Evolutionary conservation across 2,113 vertebrate species (phyloP).

Genomic region (Siphamia tubifer): DNA sequence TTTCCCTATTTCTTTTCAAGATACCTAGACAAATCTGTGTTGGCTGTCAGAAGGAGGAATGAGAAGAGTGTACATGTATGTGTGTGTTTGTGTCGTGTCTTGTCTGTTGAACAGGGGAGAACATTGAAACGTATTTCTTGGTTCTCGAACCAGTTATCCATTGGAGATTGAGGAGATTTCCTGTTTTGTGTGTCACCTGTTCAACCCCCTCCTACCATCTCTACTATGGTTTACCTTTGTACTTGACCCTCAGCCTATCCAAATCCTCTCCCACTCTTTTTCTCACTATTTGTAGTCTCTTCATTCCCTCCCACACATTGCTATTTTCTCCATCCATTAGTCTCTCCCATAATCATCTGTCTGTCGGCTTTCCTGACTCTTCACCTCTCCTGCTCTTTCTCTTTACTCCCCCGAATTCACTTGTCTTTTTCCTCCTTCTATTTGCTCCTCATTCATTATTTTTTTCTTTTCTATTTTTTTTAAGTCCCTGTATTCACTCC

Average conservation of each 20-base stretch:
- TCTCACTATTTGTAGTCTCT: conserved; percentile 3
- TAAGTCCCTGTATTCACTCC: conserved; percentile 31
- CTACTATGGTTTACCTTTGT: conserved; percentile 28
- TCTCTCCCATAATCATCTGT: conserved; percentile 33
- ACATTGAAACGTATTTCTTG: conserved; percentile 9
- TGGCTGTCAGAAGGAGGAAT: conserved; percentile 22
- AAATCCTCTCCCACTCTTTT: conserved; percentile 34
- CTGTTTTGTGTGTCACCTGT: conserved; percentile 7
- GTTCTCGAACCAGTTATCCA: conserved; percentile 34
- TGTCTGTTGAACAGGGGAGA: neutral
- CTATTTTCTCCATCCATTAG: conserved; percentile 27
- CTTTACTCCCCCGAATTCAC: conserved; percentile 34
- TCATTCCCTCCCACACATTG: conserved; percentile 10
- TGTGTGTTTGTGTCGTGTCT: neutral
- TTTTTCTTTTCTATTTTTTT: conserved; percentile 11
- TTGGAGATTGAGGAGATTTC: conserved; percentile 33
- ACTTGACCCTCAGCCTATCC: conserved; percentile 45
- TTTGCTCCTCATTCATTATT: conserved; percentile 2
- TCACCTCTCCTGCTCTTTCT: conserved; percentile 20
- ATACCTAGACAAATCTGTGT: conserved; percentile 24
- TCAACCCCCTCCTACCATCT: conserved; percentile 4
- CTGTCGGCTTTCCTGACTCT: conserved; percentile 30
- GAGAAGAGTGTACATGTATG: neutral
- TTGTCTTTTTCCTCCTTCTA: conserved; percentile 28
- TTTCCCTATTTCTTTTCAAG: neutral